These are phyloP conservation scores for Solenopsis invicta DNA, from an alignment of 1,140 invertebrate species.

Conservation along the genomic window DNA sequence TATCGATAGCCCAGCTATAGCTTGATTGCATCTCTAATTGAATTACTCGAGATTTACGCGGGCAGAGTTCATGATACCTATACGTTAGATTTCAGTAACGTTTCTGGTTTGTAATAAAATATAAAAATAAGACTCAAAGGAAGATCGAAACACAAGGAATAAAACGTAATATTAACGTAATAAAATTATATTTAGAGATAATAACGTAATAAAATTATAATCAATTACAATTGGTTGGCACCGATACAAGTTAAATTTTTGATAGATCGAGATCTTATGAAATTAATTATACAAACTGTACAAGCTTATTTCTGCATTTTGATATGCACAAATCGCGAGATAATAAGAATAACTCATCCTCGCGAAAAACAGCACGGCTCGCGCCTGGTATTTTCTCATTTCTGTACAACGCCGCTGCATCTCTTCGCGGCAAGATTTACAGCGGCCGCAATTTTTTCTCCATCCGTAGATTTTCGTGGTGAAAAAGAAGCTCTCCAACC, in stretches of 20 bases:
- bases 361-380: slow-evolving; percentile 10
- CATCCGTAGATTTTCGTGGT: background rate
- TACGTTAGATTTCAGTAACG: background rate
- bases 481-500: slow-evolving; percentile 17
- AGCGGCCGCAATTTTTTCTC: slow-evolving; percentile 29
- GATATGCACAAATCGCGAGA: slow-evolving; percentile 15
- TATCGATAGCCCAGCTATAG: slow-evolving; percentile 42
- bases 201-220: background rate
- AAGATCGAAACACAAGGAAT: background rate
- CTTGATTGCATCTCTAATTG: slow-evolving; percentile 58
- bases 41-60: slow-evolving; percentile 53
- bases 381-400: slow-evolving; percentile 49
- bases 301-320: slow-evolving; percentile 18
- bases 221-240: background rate
- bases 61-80: slow-evolving; percentile 14
- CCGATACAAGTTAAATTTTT: background rate
- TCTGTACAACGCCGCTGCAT: slow-evolving; percentile 7
- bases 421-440: slow-evolving; percentile 30
- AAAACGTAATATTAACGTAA: background rate
- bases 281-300: background rate
- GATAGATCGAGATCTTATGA: background rate
- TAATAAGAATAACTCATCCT: slow-evolving; percentile 32
- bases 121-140: background rate
- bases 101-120: slow-evolving; percentile 19
- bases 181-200: background rate